These are phyloP conservation scores for Ornithorhynchus anatinus DNA, from an alignment of 2,113 vertebrate genomes.

Conservation along the genomic window DNA sequence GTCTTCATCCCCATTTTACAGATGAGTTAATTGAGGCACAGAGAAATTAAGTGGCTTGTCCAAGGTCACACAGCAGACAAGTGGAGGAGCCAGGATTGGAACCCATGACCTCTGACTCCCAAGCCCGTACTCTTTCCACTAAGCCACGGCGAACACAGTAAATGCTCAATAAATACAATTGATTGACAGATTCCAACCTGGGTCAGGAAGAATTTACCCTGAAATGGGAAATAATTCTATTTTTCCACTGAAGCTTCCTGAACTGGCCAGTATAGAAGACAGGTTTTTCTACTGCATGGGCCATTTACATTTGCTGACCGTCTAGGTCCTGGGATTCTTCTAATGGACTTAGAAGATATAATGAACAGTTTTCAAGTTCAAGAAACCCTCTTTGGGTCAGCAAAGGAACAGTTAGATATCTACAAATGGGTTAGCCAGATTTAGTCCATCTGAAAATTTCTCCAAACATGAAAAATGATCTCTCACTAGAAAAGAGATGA, in stretches of 20 bases:
- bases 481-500: background rate
- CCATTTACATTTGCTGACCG: background rate
- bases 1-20: too few species aligned
- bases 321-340: background rate
- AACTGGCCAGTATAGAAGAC: background rate
- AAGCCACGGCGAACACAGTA: too few species aligned
- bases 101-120: too few species aligned
- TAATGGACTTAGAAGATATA: background rate
- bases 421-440: background rate
- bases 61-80: too few species aligned
- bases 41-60: too few species aligned
- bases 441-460: background rate
- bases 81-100: too few species aligned
- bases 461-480: conserved; percentile 12
- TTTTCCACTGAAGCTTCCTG: background rate
- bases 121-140: too few species aligned
- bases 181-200: too few species aligned
- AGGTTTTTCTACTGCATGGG: background rate
- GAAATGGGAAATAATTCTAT: too few species aligned
- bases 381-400: background rate
- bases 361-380: background rate
- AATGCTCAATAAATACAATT: too few species aligned
- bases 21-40: too few species aligned
- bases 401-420: background rate
- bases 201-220: background rate